Conservation (phyloP, 2,797 vertebrate genomes). For the Nyctalus aviator region DNA sequence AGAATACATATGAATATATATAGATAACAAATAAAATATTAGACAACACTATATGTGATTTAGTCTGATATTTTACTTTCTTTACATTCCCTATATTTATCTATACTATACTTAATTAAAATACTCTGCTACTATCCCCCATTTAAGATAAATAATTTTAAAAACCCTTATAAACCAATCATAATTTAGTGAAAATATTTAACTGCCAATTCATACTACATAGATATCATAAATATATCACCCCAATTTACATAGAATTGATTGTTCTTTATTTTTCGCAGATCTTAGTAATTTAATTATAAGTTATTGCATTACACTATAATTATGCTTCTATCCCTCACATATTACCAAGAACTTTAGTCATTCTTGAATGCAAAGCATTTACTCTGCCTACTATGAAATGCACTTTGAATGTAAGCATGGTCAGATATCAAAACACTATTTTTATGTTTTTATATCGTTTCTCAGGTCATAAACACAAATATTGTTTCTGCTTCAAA, state of each 20-base stretch:
- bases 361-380: not conserved
- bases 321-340: not conserved
- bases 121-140: not conserved
- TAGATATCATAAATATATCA: not conserved
- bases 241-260: not conserved
- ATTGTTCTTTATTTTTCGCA: not conserved
- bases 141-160: not conserved
- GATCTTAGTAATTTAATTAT: not conserved
- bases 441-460: not conserved
- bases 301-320: not conserved
- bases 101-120: not conserved
- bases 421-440: not conserved
- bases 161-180: not conserved
- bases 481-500: not conserved
- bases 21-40: slow-evolving; percentile 25
- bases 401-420: not conserved
- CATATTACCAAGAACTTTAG: not conserved
- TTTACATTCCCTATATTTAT: not conserved
- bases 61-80: not conserved
- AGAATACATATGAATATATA: not conserved
- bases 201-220: not conserved
- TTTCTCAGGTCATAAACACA: not conserved
- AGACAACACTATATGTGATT: not conserved
- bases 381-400: not conserved
- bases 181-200: not conserved